Evolutionary conservation across 2,888 invertebrate genomes (phyloP).

Genomic region (Aromia moschata): DNA sequence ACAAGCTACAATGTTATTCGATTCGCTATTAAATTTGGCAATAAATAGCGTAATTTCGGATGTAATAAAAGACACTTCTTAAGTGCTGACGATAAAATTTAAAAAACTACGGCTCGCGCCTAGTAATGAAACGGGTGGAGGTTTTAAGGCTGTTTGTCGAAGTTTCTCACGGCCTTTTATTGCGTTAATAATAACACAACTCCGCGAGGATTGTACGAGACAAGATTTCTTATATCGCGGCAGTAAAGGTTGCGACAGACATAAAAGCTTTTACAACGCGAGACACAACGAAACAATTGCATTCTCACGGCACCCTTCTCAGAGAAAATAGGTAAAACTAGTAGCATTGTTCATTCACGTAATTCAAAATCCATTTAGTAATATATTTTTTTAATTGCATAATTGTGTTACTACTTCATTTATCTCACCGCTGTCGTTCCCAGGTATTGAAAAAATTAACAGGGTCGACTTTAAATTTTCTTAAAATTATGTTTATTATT

Average conservation of each 20-base stretch:
- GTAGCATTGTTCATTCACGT: background rate
- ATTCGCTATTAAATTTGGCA: slow-evolving; percentile 24
- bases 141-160: slow-evolving; percentile 19
- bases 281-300: background rate
- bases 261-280: background rate
- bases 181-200: slow-evolving; percentile 14
- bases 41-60: slow-evolving; percentile 24
- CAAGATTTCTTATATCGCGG: background rate
- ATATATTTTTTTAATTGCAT: too few species aligned
- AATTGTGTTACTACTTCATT: too few species aligned
- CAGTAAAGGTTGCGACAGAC: background rate
- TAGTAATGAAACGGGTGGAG: slow-evolving; percentile 14
- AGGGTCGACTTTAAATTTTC: too few species aligned
- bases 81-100: slow-evolving; percentile 21
- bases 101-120: slow-evolving; percentile 14
- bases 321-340: background rate
- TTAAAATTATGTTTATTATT: too few species aligned
- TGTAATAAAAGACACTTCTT: slow-evolving; percentile 24
- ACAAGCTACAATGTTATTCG: slow-evolving; percentile 21
- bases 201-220: background rate
- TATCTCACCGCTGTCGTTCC: too few species aligned
- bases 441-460: too few species aligned
- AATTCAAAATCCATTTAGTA: too few species aligned
- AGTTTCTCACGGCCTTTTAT: slow-evolving; percentile 8
- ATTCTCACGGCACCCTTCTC: background rate